Evolutionary conservation across 2,113 vertebrate genomes (phyloP).

Genomic region (Hippocampus abdominalis): DNA sequence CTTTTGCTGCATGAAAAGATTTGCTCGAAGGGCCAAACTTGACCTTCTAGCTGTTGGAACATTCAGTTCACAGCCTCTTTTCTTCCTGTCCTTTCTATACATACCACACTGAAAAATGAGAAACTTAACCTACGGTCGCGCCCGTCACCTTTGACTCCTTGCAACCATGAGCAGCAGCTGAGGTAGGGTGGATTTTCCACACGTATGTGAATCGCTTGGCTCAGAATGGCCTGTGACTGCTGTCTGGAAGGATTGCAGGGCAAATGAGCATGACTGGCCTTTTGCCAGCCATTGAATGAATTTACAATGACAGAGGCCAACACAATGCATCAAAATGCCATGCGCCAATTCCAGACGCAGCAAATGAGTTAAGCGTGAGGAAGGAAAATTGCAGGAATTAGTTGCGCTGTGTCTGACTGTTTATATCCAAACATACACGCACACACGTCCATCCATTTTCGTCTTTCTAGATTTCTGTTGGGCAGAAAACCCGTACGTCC

Average conservation of each 20-base stretch:
- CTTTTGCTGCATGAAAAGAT: background rate
- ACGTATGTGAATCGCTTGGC: constrained; percentile 54
- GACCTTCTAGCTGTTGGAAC: background rate
- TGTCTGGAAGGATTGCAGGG: constrained; percentile 41
- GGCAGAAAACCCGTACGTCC: too few species aligned
- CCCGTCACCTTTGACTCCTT: constrained; percentile 37
- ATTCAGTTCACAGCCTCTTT: constrained; percentile 17
- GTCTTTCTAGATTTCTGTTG: too few species aligned
- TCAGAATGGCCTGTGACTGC: constrained; percentile 44
- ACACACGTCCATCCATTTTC: too few species aligned
- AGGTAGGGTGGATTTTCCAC: constrained; percentile 40
- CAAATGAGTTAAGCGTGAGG: background rate
- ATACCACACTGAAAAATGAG: constrained; percentile 38
- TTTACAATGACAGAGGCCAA: background rate
- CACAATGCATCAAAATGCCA: background rate
- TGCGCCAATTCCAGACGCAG: background rate
- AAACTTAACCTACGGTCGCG: constrained; percentile 48
- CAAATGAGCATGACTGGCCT: constrained; percentile 48
- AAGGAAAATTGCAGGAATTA: background rate
- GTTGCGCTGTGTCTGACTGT: background rate
- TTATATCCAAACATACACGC: too few species aligned
- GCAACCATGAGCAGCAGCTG: constrained; percentile 17
- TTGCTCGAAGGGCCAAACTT: background rate
- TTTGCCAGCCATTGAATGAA: constrained; percentile 7
- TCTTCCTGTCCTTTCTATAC: constrained; percentile 21